A percentile compares a stretch with the other conserved stretches of the same genome.
These are phyloP conservation scores for Cyanistes caeruleus DNA, from an alignment of 2,113 vertebrate species.

Conservation along the genomic window DNA sequence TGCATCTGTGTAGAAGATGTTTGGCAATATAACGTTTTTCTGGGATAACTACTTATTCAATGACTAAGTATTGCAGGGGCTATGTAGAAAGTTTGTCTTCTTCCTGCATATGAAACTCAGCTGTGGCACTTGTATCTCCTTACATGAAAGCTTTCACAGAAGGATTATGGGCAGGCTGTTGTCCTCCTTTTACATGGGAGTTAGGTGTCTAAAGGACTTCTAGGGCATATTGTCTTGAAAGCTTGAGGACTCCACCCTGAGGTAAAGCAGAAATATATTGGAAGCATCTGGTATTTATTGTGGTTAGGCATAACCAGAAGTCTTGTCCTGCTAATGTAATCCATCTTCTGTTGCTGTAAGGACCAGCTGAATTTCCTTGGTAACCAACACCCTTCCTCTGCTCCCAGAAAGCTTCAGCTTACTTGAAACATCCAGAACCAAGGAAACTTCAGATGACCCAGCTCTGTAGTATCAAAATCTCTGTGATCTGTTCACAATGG, in stretches of 20 bases:
- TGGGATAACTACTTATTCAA: not conserved
- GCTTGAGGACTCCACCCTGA: not conserved
- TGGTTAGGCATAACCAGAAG: not conserved
- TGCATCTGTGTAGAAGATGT: not conserved
- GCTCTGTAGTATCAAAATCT: not conserved
- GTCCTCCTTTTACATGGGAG: not conserved
- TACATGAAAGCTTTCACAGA: not conserved
- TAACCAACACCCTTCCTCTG: not conserved
- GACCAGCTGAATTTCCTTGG: not conserved
- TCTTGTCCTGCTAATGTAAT: not conserved
- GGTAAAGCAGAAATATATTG: not conserved
- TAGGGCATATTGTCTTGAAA: not conserved
- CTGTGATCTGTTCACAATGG: not conserved
- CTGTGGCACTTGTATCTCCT: not conserved
- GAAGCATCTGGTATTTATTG: not conserved
- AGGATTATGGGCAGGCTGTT: not conserved
- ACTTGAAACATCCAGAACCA: not conserved
- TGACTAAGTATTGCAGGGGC: not conserved
- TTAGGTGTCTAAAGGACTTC: not conserved
- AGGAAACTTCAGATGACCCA: not conserved
- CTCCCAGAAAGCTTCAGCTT: not conserved
- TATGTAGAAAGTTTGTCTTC: not conserved
- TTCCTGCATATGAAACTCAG: not conserved
- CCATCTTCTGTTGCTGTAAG: not conserved
- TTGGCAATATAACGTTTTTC: not conserved